Conservation (phyloP, 2,113 vertebrate species). For the Pseudorectes ferrugineus region DNA sequence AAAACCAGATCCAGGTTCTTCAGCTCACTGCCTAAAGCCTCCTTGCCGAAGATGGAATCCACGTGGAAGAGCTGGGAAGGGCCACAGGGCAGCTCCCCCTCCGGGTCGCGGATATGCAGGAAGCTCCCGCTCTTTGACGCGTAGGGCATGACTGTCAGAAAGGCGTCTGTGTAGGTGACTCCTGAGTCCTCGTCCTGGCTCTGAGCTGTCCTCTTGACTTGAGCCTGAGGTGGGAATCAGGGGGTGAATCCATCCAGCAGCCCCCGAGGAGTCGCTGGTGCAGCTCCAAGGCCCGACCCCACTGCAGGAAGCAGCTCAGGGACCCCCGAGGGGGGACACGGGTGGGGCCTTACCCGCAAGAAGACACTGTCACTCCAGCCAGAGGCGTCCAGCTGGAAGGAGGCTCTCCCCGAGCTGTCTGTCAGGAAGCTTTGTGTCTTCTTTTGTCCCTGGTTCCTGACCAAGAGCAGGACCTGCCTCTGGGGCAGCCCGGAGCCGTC, state of each 20-base stretch:
- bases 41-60: background rate
- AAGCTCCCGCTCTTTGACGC: background rate
- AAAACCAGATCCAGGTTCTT: background rate
- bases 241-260: background rate
- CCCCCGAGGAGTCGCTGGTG: fast-evolving
- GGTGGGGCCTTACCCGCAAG: background rate
- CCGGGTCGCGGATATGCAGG: background rate
- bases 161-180: fast-evolving
- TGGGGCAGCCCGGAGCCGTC: fast-evolving
- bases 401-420: background rate
- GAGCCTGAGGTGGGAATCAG: background rate
- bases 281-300: background rate
- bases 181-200: fast-evolving
- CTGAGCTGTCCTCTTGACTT: background rate
- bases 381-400: background rate
- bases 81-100: background rate
- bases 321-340: background rate
- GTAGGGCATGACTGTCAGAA: fast-evolving
- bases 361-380: fast-evolving
- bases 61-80: background rate
- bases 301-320: background rate
- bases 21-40: background rate
- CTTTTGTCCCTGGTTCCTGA: fast-evolving
- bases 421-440: background rate
- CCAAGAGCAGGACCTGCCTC: background rate